phyloP scores from a whole-genome alignment of 2,113 vertebrate species.

The Urocitellus parryii region DNA sequence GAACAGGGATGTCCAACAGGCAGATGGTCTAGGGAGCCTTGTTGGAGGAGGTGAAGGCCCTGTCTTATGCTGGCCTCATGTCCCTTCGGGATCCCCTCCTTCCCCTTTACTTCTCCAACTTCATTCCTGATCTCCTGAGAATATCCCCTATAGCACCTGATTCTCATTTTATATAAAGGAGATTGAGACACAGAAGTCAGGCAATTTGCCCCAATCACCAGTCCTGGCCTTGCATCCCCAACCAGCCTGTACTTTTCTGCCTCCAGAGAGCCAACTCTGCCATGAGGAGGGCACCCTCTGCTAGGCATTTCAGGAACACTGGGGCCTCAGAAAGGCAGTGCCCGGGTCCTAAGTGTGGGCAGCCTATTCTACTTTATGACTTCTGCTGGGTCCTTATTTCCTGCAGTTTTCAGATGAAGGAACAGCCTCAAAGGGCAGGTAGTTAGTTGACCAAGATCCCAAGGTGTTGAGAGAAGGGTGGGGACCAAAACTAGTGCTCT shows the following conservation, averaged over 20 bases:
- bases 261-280: not conserved
- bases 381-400: not conserved
- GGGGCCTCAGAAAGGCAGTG: not conserved
- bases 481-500: fast-evolving
- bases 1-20: not conserved
- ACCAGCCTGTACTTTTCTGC: not conserved
- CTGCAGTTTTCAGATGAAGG: not conserved
- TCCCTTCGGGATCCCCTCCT: not conserved
- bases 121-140: not conserved
- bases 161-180: not conserved
- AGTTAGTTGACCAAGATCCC: not conserved
- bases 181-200: not conserved
- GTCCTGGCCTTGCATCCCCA: not conserved
- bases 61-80: not conserved
- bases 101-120: not conserved
- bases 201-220: not conserved
- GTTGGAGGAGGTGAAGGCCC: not conserved
- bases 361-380: no score
- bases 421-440: not conserved
- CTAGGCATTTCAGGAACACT: not conserved
- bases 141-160: not conserved
- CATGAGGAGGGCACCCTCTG: no score
- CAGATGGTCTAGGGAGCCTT: not conserved
- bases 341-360: not conserved
- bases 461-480: fast-evolving